Evolutionary conservation across 2,797 vertebrate species (phyloP).

Genomic region (Gadopsis bispinosus): DNA sequence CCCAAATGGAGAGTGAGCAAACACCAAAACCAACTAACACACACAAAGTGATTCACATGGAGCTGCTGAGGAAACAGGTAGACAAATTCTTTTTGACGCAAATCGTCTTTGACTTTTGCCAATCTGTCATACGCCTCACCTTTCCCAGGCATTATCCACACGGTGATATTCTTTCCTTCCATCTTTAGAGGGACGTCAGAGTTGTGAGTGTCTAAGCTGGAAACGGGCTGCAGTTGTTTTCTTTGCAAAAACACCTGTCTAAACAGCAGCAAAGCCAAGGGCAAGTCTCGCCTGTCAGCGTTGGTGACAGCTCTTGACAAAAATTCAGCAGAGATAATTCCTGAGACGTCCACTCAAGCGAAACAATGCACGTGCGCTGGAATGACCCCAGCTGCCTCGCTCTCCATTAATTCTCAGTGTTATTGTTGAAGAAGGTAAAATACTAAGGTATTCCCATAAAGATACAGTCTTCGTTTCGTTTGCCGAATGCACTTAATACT

Average conservation of each 20-base stretch:
- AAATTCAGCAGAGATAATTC: constrained; percentile 78
- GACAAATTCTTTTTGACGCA: constrained; percentile 72
- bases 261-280: constrained; percentile 86
- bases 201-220: constrained; percentile 74
- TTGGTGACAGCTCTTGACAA: constrained; percentile 79
- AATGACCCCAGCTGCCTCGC: constrained; percentile 72
- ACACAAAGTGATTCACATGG: constrained; percentile 50
- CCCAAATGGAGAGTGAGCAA: constrained; percentile 50
- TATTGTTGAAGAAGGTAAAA: constrained; percentile 49
- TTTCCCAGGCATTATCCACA: constrained; percentile 63
- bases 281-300: constrained; percentile 82
- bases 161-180: constrained; percentile 79
- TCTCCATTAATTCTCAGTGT: constrained; percentile 32
- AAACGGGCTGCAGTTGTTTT: constrained; percentile 82
- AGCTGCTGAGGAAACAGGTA: constrained; percentile 42
- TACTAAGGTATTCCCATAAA: constrained; percentile 27
- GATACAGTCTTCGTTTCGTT: constrained; percentile 50
- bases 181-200: constrained; percentile 61
- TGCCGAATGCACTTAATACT: constrained; percentile 61
- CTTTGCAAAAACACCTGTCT: constrained; percentile 88
- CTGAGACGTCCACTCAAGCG: constrained; percentile 76
- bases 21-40: constrained; percentile 50
- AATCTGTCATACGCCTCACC: constrained; percentile 77
- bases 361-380: constrained; percentile 78
- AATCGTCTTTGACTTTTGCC: constrained; percentile 64